phyloP scores from a whole-genome alignment of 2,888 invertebrate genomes.

The Cheilosia urbana region DNA sequence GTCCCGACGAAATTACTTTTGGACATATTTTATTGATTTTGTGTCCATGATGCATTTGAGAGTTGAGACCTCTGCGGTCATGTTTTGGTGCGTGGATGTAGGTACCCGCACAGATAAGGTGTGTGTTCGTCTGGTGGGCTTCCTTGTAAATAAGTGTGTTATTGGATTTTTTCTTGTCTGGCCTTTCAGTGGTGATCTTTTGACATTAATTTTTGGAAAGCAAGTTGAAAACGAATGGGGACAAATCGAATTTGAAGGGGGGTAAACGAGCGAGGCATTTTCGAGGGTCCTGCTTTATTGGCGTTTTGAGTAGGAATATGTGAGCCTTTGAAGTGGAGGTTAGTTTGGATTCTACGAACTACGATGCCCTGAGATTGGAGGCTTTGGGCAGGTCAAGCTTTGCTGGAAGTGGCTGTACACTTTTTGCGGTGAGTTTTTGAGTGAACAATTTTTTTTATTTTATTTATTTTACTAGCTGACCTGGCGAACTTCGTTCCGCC shows the following conservation, averaged over 20 bases:
- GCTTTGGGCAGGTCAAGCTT: conserved; percentile 3
- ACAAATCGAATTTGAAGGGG: conserved; percentile 65
- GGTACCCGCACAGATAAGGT: conserved; percentile 8
- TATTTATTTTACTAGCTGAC: no score
- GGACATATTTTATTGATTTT: conserved; percentile 76
- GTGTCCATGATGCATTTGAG: conserved; percentile 65
- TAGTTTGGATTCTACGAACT: conserved; percentile 4
- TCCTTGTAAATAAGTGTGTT: conserved; percentile 55
- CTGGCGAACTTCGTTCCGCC: no score
- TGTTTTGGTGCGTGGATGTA: not conserved
- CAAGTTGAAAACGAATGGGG: conserved; percentile 67
- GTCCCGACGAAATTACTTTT: conserved; percentile 75
- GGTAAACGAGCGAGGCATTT: conserved; percentile 35
- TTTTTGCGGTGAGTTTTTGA: no score
- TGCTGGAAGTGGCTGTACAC: not conserved
- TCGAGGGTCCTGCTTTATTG: conserved; percentile 19
- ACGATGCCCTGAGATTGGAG: conserved; percentile 6
- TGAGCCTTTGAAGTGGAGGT: conserved; percentile 25
- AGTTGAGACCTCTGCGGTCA: conserved; percentile 54
- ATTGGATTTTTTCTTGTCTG: conserved; percentile 39
- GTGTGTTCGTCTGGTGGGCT: conserved; percentile 16
- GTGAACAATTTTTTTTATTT: no score
- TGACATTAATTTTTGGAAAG: conserved; percentile 71
- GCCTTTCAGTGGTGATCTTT: conserved; percentile 64
- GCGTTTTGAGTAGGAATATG: conserved; percentile 30